Base-by-base conservation (phyloP, 2,113 vertebrate genomes). In the Amblyopsis rosae region DNA sequence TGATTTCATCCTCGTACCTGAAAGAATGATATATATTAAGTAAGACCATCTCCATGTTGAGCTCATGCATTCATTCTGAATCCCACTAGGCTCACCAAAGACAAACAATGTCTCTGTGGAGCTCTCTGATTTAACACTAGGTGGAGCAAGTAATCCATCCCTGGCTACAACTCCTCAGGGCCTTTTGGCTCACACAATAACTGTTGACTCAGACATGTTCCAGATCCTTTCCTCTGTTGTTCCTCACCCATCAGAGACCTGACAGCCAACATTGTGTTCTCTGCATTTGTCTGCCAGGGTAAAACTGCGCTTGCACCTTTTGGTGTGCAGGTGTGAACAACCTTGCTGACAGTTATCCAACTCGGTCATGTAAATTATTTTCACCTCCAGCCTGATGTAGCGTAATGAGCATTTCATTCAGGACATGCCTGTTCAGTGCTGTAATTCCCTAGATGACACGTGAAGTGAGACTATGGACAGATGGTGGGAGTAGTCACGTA, bases 1-100 rank as follows among this genome's bases (percentile, higher is more conserved):
- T 93, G 83, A 94, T 94, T 78, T 94, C 93, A 62, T 94, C 93
- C 85, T 94, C 93, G 76, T 94, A 94, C 82, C 93, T 94, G 73
- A 63, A 46, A 65, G 9, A 33, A 19, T 54, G 53, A n/a, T 8
- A 66, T 12, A 65, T 3, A 9, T 26, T 15, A 35, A 0, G 26
- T 60, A 56, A 0, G 41, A 0, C 66, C 11, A 32, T 26, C 12
- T 60, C 59, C 45, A 58, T 48, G 47, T 4, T 59, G 32, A 26
- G 32, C 19, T 13, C 32, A 12, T 58, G 11, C 55, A 19, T 51
- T 71, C n/a, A 19, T 51, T 71, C n/a, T 17, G 19, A 60, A 41
- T 8, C 4, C 35, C 35, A 5, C 5, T 8, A 41, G 7, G 35
- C 7, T 2, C 7, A 41, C 35, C 35, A 41, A 41, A 41, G 35